These are phyloP conservation scores for Entelurus aequoreus DNA, from an alignment of 2,113 vertebrate genomes.

Conservation along the genomic window DNA sequence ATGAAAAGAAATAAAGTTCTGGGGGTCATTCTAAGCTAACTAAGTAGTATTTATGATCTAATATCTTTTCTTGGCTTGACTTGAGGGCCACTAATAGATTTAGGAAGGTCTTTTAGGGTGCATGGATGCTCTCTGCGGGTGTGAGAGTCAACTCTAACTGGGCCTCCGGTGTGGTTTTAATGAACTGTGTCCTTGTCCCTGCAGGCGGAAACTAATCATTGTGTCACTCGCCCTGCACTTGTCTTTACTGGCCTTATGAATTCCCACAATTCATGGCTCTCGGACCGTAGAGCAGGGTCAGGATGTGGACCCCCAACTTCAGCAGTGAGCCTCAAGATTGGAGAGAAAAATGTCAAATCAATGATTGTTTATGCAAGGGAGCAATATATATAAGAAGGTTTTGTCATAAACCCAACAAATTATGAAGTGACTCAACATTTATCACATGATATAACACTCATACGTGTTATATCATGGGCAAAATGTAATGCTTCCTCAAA, in stretches of 20 bases:
- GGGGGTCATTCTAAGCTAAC: slow-evolving; percentile 3
- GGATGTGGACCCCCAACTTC: not conserved
- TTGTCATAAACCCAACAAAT: too few relatives aligned
- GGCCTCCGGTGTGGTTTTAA: slow-evolving; percentile 52
- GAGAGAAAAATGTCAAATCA: too few relatives aligned
- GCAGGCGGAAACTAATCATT: slow-evolving; percentile 42
- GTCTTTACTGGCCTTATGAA: slow-evolving; percentile 29
- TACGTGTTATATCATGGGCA: too few relatives aligned
- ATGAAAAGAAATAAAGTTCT: not conserved
- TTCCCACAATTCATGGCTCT: slow-evolving; percentile 21
- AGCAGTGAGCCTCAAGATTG: not conserved
- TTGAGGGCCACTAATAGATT: not conserved
- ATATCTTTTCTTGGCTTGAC: slow-evolving; percentile 10
- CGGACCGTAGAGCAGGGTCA: not conserved
- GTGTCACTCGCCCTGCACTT: slow-evolving; percentile 6
- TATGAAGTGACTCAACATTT: too few relatives aligned
- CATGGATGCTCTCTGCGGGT: slow-evolving; percentile 23
- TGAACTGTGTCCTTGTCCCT: slow-evolving; percentile 44
- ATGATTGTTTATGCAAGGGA: too few relatives aligned
- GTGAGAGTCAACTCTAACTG: slow-evolving; percentile 45
- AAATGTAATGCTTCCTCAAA: too few relatives aligned
- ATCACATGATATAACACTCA: too few relatives aligned
- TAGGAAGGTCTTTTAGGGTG: not conserved
- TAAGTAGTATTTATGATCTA: slow-evolving; percentile 8
- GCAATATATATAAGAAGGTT: too few relatives aligned